Evolutionary conservation across 2,113 vertebrate species (phyloP), one percentile per base, ranked within the genome.

Genomic region (Opisthocomus hoazin): DNA sequence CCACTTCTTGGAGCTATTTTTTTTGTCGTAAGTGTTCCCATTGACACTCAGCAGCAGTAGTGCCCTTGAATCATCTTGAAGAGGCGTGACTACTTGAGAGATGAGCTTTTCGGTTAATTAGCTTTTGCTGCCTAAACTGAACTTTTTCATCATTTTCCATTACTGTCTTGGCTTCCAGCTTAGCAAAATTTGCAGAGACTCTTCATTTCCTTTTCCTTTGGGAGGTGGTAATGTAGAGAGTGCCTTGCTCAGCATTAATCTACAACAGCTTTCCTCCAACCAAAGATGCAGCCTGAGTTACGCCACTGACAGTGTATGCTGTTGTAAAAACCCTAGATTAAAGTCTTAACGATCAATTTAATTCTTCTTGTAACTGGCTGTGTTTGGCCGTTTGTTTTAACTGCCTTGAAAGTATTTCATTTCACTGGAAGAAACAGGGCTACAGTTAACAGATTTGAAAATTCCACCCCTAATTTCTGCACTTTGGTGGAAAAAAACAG

Each of bases 61-160:
- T 56, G 77, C 71, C 83, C 77, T 94, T 94, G 71, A 87, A 66
- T 78, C 65, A 43, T 50, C 71, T 61, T n/a, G 71, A 83, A 87
- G 78, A 41, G 7, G 8, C 58, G 6, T 2, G 46, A 73, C 17
- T 27, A 39, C 58, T 45, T 63, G 71, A 74, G 48, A 79, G 53
- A 78, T 50, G 88, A 61, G 29, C 41, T 61, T 94, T 71, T 45
- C 54, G 32, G 32, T 73, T 94, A 91, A 83, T 87, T 91, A 83
- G 60, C 61, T 91, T 77, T 68, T 56, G 48, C 88, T 87, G 78
- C 78, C 58, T 61, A 63, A 83, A 79, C 54, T 32, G 71, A 65
- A 68, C 41, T 74, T 87, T 63, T 61, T 43, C 78, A 68, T 90
- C 58, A 20, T 43, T 66, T 82, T 58, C 51, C 57, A n/a, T 26